A percentile compares a stretch with the other conserved stretches of the same genome.
Conservation (phyloP, 1,140 invertebrate species). For the Bemisia tabaci region DNA sequence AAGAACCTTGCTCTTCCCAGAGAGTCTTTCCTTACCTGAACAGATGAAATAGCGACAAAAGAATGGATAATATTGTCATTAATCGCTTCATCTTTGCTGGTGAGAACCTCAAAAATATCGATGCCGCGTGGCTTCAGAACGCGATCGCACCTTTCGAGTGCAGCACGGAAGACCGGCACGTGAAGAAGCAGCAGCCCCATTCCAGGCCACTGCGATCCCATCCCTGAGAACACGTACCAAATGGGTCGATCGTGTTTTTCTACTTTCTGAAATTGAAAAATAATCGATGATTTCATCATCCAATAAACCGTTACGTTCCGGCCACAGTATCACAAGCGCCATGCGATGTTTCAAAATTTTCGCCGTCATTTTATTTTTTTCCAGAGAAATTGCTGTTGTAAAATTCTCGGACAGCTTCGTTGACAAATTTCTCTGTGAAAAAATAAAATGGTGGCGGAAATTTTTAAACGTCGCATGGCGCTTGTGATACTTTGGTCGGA, state of each 20-base stretch:
- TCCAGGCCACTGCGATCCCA: conserved; percentile 53
- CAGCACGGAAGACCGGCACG: conserved; percentile 45
- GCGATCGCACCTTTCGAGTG: conserved; percentile 41
- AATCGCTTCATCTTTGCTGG: conserved; percentile 37
- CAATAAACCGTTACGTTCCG: no score
- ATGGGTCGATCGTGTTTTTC: conserved; percentile 31
- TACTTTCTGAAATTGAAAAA: conserved; percentile 7
- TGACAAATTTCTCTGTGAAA: no score
- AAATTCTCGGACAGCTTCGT: no score
- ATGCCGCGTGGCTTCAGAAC: conserved; percentile 40
- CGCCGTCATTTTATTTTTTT: no score
- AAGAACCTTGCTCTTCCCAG: no score
- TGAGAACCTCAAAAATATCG: conserved; percentile 44
- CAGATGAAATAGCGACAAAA: conserved; percentile 57
- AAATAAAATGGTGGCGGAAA: no score
- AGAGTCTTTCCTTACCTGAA: conserved; percentile 45
- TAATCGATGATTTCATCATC: no score
- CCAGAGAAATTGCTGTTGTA: no score
- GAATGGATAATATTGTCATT: conserved; percentile 43
- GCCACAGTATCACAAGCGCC: no score
- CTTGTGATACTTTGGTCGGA: no score
- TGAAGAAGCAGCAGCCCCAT: conserved; percentile 46
- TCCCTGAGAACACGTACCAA: conserved; percentile 54
- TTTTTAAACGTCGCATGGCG: no score
- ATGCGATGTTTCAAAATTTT: no score